These are phyloP conservation scores for Scaptodrosophila lebanonensis DNA, from an alignment of 1,140 invertebrate genomes.

Conservation along the genomic window DNA sequence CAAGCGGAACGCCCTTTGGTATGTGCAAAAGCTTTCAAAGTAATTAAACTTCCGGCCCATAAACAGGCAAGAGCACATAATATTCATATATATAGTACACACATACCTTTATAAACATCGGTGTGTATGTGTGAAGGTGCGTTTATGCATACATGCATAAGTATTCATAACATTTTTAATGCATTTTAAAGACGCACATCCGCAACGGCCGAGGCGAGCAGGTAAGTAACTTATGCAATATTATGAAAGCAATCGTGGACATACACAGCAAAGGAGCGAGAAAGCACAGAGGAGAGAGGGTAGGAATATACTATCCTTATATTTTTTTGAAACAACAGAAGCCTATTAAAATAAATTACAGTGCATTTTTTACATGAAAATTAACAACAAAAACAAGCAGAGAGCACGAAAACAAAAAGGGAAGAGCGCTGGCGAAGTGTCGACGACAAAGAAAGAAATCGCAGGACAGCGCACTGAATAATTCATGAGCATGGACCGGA, in stretches of 20 bases:
- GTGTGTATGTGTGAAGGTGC: slow-evolving; percentile 3
- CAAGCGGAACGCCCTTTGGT: slow-evolving; percentile 26
- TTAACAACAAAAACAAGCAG: slow-evolving; percentile 38
- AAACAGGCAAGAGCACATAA: slow-evolving; percentile 9
- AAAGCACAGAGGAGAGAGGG: too few relatives aligned
- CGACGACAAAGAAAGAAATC: slow-evolving; percentile 27
- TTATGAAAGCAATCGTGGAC: slow-evolving; percentile 45
- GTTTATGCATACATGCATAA: slow-evolving; percentile 45
- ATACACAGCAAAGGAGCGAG: slow-evolving; percentile 29
- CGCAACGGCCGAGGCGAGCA: slow-evolving; percentile 2
- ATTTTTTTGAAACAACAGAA: slow-evolving; percentile 47
- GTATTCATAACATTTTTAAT: slow-evolving; percentile 56
- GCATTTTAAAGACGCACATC: slow-evolving; percentile 44
- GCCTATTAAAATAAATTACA: slow-evolving; percentile 70
- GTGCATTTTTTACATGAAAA: slow-evolving; percentile 63
- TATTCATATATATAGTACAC: slow-evolving; percentile 3
- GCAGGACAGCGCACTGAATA: slow-evolving; percentile 64
- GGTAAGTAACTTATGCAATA: slow-evolving; percentile 52
- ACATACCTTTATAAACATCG: slow-evolving; percentile 10
- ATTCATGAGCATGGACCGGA: slow-evolving; percentile 50
- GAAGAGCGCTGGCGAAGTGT: slow-evolving; percentile 2
- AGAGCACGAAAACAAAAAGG: not conserved
- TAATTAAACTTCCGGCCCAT: slow-evolving; percentile 55
- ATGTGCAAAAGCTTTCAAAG: slow-evolving; percentile 44
- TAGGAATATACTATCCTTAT: slow-evolving; percentile 1